phyloP scores from a whole-genome alignment of 2,113 vertebrate genomes.

The Zapornia atra region DNA sequence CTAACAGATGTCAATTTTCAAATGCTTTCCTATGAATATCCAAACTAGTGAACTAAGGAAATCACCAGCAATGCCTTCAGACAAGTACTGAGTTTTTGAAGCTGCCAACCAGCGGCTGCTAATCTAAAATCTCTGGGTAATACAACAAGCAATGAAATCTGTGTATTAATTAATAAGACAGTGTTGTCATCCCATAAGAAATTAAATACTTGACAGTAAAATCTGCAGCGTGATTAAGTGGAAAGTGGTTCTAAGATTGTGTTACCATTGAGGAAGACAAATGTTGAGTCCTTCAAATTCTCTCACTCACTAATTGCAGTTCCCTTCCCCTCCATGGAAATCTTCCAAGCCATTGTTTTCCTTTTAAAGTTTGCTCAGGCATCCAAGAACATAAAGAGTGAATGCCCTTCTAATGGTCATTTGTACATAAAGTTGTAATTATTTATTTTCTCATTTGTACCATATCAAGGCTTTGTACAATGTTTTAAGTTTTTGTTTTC shows the following conservation, averaged over 20 bases:
- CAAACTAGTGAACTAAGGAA: conserved; percentile 16
- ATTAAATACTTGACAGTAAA: not conserved
- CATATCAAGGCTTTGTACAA: conserved; percentile 99
- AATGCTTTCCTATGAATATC: not conserved
- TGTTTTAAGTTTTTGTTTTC: conserved; percentile 90
- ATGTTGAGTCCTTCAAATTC: conserved; percentile 16
- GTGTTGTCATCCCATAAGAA: not conserved
- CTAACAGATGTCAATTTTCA: not conserved
- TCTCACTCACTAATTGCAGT: not conserved
- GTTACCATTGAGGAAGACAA: conserved; percentile 2
- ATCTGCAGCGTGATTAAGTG: not conserved
- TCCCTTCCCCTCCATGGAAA: not conserved
- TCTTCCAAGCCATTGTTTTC: conserved; percentile 30
- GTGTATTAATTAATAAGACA: not conserved
- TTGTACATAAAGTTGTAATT: conserved; percentile 98
- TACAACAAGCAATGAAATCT: conserved; percentile 6
- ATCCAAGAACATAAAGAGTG: conserved; percentile 61
- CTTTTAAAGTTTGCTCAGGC: conserved; percentile 72
- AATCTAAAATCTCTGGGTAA: conserved; percentile 6
- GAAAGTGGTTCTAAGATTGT: not conserved
- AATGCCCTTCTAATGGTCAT: conserved; percentile 76
- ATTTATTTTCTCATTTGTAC: conserved; percentile 98
- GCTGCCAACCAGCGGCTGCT: conserved; percentile 18
- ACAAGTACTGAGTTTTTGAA: conserved; percentile 36
- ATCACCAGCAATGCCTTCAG: conserved; percentile 64